Evolutionary conservation across 1,140 invertebrate species (phyloP).

Genomic region (Drosophila seguyi): DNA sequence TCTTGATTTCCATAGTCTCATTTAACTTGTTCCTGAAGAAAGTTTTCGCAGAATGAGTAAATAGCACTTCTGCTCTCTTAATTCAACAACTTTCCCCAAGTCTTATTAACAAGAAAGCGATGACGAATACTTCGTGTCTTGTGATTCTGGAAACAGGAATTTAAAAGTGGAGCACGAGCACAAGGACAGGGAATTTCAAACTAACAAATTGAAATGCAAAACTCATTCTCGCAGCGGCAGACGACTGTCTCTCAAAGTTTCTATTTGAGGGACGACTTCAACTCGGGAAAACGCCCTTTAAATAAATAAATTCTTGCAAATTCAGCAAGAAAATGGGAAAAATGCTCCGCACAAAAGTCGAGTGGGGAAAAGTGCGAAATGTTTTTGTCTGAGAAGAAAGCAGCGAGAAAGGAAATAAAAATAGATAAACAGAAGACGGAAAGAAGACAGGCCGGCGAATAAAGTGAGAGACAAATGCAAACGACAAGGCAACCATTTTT

Average conservation of each 20-base stretch:
- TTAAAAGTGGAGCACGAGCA: slow-evolving; percentile 7
- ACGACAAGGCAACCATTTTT: slow-evolving; percentile 70
- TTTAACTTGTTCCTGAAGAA: neutral
- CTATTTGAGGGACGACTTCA: slow-evolving; percentile 16
- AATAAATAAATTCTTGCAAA: slow-evolving; percentile 75
- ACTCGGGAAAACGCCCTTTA: slow-evolving; percentile 22
- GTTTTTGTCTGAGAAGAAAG: slow-evolving; percentile 41
- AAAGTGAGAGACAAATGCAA: slow-evolving; percentile 63
- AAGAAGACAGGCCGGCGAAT: slow-evolving; percentile 23
- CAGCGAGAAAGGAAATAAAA: slow-evolving; percentile 36
- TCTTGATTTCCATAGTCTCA: neutral
- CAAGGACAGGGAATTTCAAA: slow-evolving; percentile 9
- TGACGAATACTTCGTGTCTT: slow-evolving; percentile 5
- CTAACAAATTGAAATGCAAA: slow-evolving; percentile 76
- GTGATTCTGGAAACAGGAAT: slow-evolving; percentile 8
- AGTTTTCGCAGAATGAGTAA: slow-evolving; percentile 1
- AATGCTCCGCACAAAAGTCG: neutral
- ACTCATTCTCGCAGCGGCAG: slow-evolving; percentile 28
- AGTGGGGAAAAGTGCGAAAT: slow-evolving; percentile 37
- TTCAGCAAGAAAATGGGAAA: slow-evolving; percentile 29
- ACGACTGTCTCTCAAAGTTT: slow-evolving; percentile 46
- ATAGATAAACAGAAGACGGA: slow-evolving; percentile 24
- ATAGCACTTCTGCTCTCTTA: slow-evolving; percentile 18
- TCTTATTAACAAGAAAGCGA: slow-evolving; percentile 28
- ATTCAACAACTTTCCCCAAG: slow-evolving; percentile 26